Percentiles rank a stretch among this genome's conserved stretches.
Conservation (phyloP, 2,797 vertebrate species). For the Staurois parvus region DNA sequence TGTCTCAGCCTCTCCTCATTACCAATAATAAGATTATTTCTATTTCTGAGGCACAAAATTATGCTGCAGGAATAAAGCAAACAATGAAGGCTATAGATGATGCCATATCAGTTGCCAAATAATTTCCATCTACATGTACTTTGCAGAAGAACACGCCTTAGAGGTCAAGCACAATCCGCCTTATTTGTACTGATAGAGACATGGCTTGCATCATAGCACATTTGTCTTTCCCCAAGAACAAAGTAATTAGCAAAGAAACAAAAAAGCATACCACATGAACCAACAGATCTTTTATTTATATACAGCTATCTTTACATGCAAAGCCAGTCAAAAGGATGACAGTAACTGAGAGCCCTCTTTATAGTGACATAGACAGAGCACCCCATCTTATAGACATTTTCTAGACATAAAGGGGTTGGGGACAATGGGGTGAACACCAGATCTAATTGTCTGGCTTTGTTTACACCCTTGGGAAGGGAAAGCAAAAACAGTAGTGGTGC, state of each 20-base stretch:
- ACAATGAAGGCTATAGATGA: background rate
- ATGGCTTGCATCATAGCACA: background rate
- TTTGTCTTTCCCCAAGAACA: background rate
- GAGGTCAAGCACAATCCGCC: background rate
- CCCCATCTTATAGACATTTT: no score
- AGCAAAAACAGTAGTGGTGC: no score
- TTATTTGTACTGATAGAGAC: background rate
- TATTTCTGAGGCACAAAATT: background rate
- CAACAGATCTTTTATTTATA: background rate
- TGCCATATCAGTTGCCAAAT: background rate
- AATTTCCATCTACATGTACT: background rate
- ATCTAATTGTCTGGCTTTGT: no score
- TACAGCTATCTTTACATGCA: no score
- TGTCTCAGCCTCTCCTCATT: background rate
- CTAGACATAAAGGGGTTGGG: no score
- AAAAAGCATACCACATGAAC: background rate
- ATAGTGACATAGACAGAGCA: no score
- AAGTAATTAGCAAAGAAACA: background rate
- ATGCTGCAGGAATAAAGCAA: background rate
- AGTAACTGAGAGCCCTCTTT: no score
- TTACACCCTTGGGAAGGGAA: no score
- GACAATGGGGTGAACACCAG: no score
- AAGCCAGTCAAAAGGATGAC: no score
- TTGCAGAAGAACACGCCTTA: background rate
- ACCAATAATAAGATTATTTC: background rate